Conservation (phyloP, 2,888 invertebrate genomes). For the Pteria penguin region DNA sequence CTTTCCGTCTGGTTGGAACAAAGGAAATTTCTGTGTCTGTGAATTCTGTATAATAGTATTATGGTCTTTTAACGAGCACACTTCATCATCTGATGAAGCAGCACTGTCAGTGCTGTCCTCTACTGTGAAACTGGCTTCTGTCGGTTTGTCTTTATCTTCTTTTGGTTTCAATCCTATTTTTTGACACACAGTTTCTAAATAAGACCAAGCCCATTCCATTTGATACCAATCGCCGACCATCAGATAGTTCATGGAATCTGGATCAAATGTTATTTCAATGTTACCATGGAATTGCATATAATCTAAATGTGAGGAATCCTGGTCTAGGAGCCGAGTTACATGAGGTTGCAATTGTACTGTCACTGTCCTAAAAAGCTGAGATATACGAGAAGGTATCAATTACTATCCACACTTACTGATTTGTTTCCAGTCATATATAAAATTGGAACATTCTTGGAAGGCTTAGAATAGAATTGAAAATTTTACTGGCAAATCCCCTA, state of each 20-base stretch:
- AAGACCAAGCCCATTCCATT: constrained; percentile 45
- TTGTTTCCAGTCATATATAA: no score
- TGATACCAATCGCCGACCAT: constrained; percentile 54
- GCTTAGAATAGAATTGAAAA: no score
- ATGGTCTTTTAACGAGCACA: no score
- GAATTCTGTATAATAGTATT: no score
- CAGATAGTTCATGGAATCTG: constrained; percentile 47
- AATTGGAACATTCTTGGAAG: no score
- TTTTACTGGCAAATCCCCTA: no score
- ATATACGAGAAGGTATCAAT: neutral
- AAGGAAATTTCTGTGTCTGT: no score
- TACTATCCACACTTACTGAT: no score
- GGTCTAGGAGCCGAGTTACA: constrained; percentile 44
- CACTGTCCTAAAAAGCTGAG: constrained; percentile 45
- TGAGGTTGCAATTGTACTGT: constrained; percentile 43
- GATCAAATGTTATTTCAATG: constrained; percentile 46
- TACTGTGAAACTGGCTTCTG: neutral
- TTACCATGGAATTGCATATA: constrained; percentile 53
- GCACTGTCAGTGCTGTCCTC: neutral
- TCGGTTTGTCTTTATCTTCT: no score
- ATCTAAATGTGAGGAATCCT: constrained; percentile 44
- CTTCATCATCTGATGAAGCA: no score
- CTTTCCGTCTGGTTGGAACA: no score
- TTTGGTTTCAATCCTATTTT: no score
- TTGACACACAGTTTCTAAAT: constrained; percentile 9